Evolutionary conservation across 92 coral and sea anemone species (phyloP).

Genomic region (Phenganax stokvisi): DNA sequence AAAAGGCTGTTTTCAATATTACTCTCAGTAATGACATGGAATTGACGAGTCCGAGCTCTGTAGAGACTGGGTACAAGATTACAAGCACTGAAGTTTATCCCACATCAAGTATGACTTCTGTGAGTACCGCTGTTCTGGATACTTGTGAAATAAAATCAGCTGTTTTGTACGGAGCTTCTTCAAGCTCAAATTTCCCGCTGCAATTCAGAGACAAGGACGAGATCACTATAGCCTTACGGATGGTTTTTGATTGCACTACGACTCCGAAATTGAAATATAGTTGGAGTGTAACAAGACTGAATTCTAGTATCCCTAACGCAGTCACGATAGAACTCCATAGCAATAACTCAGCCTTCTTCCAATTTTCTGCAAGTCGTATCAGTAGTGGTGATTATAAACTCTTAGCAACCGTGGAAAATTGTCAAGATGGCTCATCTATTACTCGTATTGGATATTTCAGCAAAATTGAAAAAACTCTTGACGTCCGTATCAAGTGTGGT

Average conservation of each 20-base stretch:
- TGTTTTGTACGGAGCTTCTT: slow-evolving; percentile 54
- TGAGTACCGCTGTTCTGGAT: not conserved
- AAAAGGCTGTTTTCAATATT: not conserved
- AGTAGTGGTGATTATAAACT: slow-evolving; percentile 66
- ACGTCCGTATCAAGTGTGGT: slow-evolving; percentile 72
- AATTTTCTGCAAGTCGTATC: slow-evolving; percentile 51
- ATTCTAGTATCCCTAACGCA: slow-evolving; percentile 7
- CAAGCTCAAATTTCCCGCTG: not conserved
- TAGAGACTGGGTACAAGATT: no score
- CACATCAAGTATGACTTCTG: not conserved
- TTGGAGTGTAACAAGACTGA: slow-evolving; percentile 46
- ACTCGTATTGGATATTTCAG: slow-evolving; percentile 57
- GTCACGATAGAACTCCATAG: not conserved
- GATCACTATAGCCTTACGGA: not conserved
- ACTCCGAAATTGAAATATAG: slow-evolving; percentile 29
- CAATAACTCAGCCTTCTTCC: slow-evolving; percentile 39
- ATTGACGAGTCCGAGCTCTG: not conserved
- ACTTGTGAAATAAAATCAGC: slow-evolving; percentile 53
- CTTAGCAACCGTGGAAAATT: slow-evolving; percentile 42
- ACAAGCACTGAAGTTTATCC: not conserved
- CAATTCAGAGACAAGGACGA: slow-evolving; percentile 2
- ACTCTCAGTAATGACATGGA: not conserved
- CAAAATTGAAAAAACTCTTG: slow-evolving; percentile 53
- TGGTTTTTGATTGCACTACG: slow-evolving; percentile 39
- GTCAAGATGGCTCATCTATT: slow-evolving; percentile 49